A percentile compares a stretch with the other conserved stretches of the same genome.
Conservation (phyloP, 2,888 invertebrate genomes). For the Hyposoter dolosus region DNA sequence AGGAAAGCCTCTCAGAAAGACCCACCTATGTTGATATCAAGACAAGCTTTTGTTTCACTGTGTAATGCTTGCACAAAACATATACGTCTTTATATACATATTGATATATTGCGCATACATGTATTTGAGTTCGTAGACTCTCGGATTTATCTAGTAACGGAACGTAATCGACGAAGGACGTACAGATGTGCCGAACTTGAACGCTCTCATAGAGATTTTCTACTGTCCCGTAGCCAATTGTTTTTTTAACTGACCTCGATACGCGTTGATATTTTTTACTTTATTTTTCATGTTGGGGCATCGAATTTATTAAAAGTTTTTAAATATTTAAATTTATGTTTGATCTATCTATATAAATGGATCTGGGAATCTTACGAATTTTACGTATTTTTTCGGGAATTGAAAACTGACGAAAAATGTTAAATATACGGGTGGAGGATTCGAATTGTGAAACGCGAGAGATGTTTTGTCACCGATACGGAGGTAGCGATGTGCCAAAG, state of each 20-base stretch:
- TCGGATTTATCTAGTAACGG: slow-evolving; percentile 39
- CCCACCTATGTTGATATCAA: slow-evolving; percentile 16
- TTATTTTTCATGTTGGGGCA: neutral
- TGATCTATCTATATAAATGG: neutral
- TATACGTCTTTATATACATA: neutral
- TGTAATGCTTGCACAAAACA: slow-evolving; percentile 39
- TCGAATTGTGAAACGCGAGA: neutral
- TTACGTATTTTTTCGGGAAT: neutral
- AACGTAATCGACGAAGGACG: slow-evolving; percentile 50
- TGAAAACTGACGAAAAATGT: neutral
- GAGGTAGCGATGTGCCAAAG: slow-evolving; percentile 15
- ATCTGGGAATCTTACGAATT: too few relatives aligned
- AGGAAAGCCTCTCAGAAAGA: slow-evolving; percentile 53
- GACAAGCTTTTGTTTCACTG: slow-evolving; percentile 64
- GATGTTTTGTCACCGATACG: slow-evolving; percentile 13
- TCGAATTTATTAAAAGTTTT: neutral
- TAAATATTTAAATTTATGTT: neutral
- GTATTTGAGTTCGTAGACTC: slow-evolving; percentile 19
- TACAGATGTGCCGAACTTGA: slow-evolving; percentile 40
- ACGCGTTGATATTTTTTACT: neutral
- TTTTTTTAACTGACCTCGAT: neutral
- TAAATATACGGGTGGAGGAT: neutral
- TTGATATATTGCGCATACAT: slow-evolving; percentile 8
- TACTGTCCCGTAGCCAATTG: neutral
- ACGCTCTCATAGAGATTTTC: slow-evolving; percentile 1